A percentile compares a stretch with the other conserved stretches of the same genome.
phyloP scores from a whole-genome alignment of 2,888 invertebrate species.

The Podabrus alpinus region DNA sequence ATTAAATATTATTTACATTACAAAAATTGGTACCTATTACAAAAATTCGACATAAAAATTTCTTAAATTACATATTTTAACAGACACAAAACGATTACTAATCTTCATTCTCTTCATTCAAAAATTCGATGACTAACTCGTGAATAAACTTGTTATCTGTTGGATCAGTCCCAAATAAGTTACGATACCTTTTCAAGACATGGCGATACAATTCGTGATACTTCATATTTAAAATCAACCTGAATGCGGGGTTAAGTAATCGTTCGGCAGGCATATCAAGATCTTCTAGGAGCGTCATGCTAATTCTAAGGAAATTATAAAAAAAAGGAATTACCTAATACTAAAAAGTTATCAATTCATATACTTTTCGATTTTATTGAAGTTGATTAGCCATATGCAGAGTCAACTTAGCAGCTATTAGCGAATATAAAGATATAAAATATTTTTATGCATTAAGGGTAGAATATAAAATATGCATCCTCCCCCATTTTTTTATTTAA shows the following conservation, averaged over 20 bases:
- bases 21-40: neutral
- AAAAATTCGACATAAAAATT: neutral
- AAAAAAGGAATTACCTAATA: neutral
- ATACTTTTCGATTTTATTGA: neutral
- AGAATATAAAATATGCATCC: no score
- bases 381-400: no score
- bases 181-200: neutral
- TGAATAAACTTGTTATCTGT: neutral
- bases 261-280: neutral
- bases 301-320: neutral
- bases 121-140: neutral
- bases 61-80: neutral
- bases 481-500: no score
- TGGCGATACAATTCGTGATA: neutral
- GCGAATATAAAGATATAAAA: no score
- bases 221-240: neutral
- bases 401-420: no score
- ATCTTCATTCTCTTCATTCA: neutral
- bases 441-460: no score
- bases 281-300: neutral
- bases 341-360: neutral
- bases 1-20: neutral
- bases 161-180: neutral
- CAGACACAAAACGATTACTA: neutral
- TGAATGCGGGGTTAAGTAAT: neutral